Evolutionary conservation across 1,140 invertebrate genomes (phyloP), one percentile per base, ranked within the genome.

Genomic region (Chrysopa pallens): DNA sequence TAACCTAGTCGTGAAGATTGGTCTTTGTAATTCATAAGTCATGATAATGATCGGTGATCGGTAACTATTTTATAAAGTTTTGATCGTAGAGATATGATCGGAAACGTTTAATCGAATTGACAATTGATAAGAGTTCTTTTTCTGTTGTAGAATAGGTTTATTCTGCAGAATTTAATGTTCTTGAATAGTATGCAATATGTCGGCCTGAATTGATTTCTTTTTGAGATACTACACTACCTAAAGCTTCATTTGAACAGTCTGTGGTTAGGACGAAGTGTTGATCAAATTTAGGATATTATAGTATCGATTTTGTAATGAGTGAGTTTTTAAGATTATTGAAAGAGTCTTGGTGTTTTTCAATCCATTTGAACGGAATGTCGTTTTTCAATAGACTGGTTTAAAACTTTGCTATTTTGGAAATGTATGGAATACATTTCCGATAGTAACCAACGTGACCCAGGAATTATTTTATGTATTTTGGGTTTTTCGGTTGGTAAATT

Each of bases 251-350:
- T 5, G 47, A 51, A 1, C 56, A 58, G 38, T 61, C 58, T 0
- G 52, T 59, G 0, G 55, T 56, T 4, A 61, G 40, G 5, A 50
- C 49, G 39, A 62, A 62, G 36, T 47, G 46, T 42, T 54, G 49
- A 3, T 40, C 39, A 40, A 59, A 61, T 42, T 63, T 52, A 1
- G 55, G 55, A 37, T 53, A 58, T 42, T 48, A 42, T 12, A 68
- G 47, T 13, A 68, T 48, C 6, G 59, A 57, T 23, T n/a, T n/a
- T n/a, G n/a, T n/a, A n/a, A n/a, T n/a, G n/a, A n/a, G n/a, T n/a
- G n/a, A n/a, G 58, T 23, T 61, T 56, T 61, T 63, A 28, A 64
- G 46, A 15, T 39, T 50, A 14, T 64, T 46, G 42, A 68, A 63
- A 8, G 57, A 50, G 8, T 53, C n/a, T 46, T 57, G 13, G 43